Evolutionary conservation across 2,797 vertebrate species (phyloP), one percentile per base, ranked within the genome.

Genomic region (Meriones psammophilus): DNA sequence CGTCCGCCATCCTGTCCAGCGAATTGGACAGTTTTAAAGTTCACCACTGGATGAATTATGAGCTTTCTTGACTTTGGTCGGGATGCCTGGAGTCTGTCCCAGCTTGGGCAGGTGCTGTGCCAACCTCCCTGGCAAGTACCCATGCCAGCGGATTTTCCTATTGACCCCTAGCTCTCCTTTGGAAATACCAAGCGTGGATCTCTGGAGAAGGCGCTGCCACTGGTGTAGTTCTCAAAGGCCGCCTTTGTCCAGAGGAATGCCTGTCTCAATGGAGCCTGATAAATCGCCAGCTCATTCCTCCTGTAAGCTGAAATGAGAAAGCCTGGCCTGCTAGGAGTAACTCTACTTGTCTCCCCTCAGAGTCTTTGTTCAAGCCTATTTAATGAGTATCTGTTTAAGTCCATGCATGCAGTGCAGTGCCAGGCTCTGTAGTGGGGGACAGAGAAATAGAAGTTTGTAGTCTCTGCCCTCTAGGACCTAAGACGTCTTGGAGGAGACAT

Each of bases 191-290:
- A 88, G 74, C 80, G 66, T 83, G 66, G 88, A 84, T 84, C 94
- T 94, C 94, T 87, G 91, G 96, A 83, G 93, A 88, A 93, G 94
- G 89, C 58, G 0, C 83, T n/a, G 89, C 88, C 66, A 22, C 97
- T 95, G 36, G 0, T 89, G 42, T 79, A 26, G 46, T 9, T 56
- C 89, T 97, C 86, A 96, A 93, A 96, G 96, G 79, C 94, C 12
- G 76, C 92, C 96, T 97, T 96, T 98, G 97, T 97, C 66, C 80
- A 1, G 76, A 13, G 94, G 93, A 95, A 97, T 96, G 94, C 87
- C 87, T 84, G 80, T 97, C 28, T 30, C 88, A 62, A 0, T 83
- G 91, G 87, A 88, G 94, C 85, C 78, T 93, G 95, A 90, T 88
- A 83, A 92, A 94, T 42, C 96, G 96, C 92, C 90, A 88, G 94